Percentiles rank a stretch among this genome's conserved stretches.
Evolutionary conservation across 2,888 invertebrate genomes (phyloP).

Genomic region (Phymatocera aterrima): DNA sequence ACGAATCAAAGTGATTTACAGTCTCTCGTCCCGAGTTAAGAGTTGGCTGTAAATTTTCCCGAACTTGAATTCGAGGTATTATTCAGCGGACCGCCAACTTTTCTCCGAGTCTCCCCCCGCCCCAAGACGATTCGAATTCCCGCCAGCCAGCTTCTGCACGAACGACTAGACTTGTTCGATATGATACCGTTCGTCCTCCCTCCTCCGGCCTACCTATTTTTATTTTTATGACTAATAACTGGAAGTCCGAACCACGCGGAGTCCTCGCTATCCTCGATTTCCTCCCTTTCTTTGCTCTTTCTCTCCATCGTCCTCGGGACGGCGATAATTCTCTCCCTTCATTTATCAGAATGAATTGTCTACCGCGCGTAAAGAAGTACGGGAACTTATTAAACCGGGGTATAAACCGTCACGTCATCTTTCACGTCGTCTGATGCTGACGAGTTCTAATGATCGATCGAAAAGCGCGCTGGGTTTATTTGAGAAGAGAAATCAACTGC

Average conservation of each 20-base stretch:
- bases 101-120: not conserved
- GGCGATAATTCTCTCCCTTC: constrained; percentile 12
- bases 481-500: no score
- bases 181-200: constrained; percentile 13
- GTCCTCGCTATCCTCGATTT: not conserved
- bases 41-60: not conserved
- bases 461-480: no score
- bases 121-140: constrained; percentile 5
- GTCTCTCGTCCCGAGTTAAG: not conserved
- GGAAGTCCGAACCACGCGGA: not conserved
- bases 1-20: constrained; percentile 13
- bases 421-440: no score
- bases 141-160: constrained; percentile 16
- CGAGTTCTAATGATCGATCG: no score
- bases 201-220: not conserved
- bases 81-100: constrained; percentile 3
- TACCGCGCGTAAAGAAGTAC: not conserved
- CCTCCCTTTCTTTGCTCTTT: not conserved
- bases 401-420: not conserved
- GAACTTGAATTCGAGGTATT: not conserved
- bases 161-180: not conserved
- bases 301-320: not conserved
- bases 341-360: constrained; percentile 30
- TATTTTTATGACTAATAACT: not conserved
- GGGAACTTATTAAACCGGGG: not conserved